Percentiles rank a stretch among this genome's conserved stretches.
phyloP scores from a whole-genome alignment of 1,140 invertebrate species.

The Drosophila truncata region DNA sequence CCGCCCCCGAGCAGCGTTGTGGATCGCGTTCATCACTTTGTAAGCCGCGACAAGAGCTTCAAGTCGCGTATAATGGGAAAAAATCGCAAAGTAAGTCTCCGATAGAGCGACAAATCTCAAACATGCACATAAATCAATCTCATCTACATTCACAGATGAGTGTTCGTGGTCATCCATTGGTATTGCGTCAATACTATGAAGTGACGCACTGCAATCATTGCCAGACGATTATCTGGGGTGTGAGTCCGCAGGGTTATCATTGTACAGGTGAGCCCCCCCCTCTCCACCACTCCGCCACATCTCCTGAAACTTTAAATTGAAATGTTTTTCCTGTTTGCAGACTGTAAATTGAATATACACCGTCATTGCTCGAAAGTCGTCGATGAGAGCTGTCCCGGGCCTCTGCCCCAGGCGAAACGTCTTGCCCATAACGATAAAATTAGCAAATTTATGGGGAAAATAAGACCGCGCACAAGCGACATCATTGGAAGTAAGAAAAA shows the following conservation, averaged over 20 bases:
- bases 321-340: slow-evolving; percentile 86
- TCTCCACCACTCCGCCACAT: too few species aligned
- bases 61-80: slow-evolving; percentile 90
- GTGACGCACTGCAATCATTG: slow-evolving; percentile 97
- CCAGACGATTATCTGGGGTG: slow-evolving; percentile 95
- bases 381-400: slow-evolving; percentile 94
- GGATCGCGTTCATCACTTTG: slow-evolving; percentile 89
- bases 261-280: slow-evolving; percentile 87
- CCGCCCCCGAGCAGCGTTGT: slow-evolving; percentile 79
- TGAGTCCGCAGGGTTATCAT: slow-evolving; percentile 97
- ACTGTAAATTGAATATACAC: slow-evolving; percentile 96
- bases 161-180: slow-evolving; percentile 95
- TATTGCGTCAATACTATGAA: slow-evolving; percentile 94
- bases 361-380: slow-evolving; percentile 92
- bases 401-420: slow-evolving; percentile 89
- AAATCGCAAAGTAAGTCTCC: slow-evolving; percentile 87
- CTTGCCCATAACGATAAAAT: slow-evolving; percentile 88
- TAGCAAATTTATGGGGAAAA: slow-evolving; percentile 91
- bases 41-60: slow-evolving; percentile 93
- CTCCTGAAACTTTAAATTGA: background rate
- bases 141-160: slow-evolving; percentile 87
- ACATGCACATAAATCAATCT: slow-evolving; percentile 6
- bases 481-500: slow-evolving; percentile 86
- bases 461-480: slow-evolving; percentile 86
- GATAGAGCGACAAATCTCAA: background rate